Base-by-base conservation (phyloP, 2,888 invertebrate genomes). In the Unio pictorum region DNA sequence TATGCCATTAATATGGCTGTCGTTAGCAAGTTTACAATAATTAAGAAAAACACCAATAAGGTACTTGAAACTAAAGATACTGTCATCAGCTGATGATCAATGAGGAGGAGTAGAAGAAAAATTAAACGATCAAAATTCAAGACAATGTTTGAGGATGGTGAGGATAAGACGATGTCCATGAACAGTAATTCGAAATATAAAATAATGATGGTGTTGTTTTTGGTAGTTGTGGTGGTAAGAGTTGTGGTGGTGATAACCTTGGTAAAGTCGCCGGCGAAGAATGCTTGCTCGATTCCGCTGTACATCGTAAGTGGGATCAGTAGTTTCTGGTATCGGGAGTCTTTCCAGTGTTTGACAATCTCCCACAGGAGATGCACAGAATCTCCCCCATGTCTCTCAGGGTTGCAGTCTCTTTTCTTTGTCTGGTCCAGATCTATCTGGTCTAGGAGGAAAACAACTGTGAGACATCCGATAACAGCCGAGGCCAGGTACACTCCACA, bases 221-320 rank as follows among this genome's bases (percentile, higher is more conserved):
- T 34, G 34, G 1, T 34, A 8, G 8, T 34, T 6, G 34, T 34
- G 7, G 7, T 34, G 7, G 34, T 34, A 7, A 1, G 30, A 30
- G 30, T 30, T 4, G 30, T 34, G 45, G 45, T 45, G 11, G 8
- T 45, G 45, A 45, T 86, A 76, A 91, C 91, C 82, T 90, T 89
- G 0, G 91, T 92, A 79, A 88, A 92, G 61, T 91, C 90, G 4
- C 97, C 97, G 30, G 96, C 95, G 81, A 97, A 95, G 91, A 98
- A 98, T 0, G 97, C 98, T 89, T 98, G 98, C 89, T 98, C 98
- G 93, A 99, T 95, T 71, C 98, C 98, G 84, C 97, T 97, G 94
- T 96, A 99, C 67, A 98, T 91, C 0, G 98, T 99, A 77, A 99
- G 94, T 1, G 98, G 98, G 76, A 98, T 96, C 58, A 99, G 93